phyloP scores from a whole-genome alignment of 2,888 invertebrate species.

The Drosophila mayaguana region DNA sequence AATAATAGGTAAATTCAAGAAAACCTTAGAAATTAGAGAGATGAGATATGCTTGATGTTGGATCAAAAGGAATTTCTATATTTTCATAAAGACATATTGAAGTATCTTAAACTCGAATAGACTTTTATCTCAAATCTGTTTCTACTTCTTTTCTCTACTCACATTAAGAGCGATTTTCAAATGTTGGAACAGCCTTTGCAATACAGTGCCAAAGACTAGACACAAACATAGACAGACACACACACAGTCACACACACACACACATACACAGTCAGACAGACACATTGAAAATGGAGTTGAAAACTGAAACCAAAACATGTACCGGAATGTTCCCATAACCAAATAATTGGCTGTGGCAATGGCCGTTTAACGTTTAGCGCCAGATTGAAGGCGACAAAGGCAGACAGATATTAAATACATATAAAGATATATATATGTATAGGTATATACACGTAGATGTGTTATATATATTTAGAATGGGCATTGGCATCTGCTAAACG shows the following conservation, averaged over 20 bases:
- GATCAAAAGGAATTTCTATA: no score
- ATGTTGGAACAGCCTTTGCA: constrained; percentile 6
- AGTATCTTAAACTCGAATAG: no score
- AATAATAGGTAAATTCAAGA: no score
- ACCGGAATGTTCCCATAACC: constrained; percentile 51
- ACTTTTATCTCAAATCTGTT: neutral
- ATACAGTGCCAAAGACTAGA: constrained; percentile 10
- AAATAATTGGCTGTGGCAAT: constrained; percentile 62
- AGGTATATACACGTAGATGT: neutral
- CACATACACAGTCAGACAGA: neutral
- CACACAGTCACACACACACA: neutral
- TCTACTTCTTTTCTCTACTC: neutral
- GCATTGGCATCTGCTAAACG: constrained; percentile 59
- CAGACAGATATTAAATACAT: constrained; percentile 6
- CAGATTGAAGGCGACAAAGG: neutral
- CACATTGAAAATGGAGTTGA: constrained; percentile 21
- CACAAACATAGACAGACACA: neutral
- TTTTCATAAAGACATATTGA: no score
- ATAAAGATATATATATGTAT: neutral
- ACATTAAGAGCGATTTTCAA: neutral
- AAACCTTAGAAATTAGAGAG: no score
- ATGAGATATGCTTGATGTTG: no score
- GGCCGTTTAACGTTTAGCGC: constrained; percentile 43
- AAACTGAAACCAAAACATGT: constrained; percentile 41
- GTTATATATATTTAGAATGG: constrained; percentile 35